These are phyloP conservation scores for Trichogramma pretiosum DNA, from an alignment of 1,140 invertebrate genomes.

Conservation along the genomic window DNA sequence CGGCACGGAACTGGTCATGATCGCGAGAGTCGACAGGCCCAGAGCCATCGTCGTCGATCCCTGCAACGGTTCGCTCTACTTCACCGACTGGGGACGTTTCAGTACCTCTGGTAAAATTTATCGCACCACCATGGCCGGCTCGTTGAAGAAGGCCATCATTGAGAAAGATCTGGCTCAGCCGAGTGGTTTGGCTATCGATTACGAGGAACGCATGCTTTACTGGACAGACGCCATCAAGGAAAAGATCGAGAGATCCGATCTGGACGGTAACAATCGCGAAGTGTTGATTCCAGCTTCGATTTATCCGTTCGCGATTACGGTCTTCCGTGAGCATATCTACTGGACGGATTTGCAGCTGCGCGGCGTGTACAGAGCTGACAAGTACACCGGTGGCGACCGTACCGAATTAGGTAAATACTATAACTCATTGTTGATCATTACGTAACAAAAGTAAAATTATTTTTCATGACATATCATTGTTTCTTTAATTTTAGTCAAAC, in stretches of 20 bases:
- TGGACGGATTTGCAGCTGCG: conserved; percentile 93
- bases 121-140: conserved; percentile 93
- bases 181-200: conserved; percentile 92
- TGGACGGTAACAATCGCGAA: conserved; percentile 74
- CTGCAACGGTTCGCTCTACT: conserved; percentile 88
- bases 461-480: no score
- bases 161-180: conserved; percentile 88
- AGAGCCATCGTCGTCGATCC: conserved; percentile 94
- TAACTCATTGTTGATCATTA: no score
- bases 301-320: conserved; percentile 92
- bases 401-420: conserved; percentile 71
- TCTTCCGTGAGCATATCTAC: conserved; percentile 87
- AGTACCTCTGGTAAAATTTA: conserved; percentile 91
- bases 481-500: conserved; percentile 53
- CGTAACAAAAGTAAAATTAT: no score
- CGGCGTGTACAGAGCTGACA: conserved; percentile 92
- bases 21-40: conserved; percentile 83
- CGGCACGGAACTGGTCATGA: conserved; percentile 83
- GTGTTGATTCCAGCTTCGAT: conserved; percentile 81
- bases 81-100: conserved; percentile 88
- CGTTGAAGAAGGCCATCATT: conserved; percentile 80
- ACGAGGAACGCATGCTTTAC: conserved; percentile 88
- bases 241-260: conserved; percentile 88
- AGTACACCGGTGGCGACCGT: conserved; percentile 92
- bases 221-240: conserved; percentile 97